Conservation (phyloP, 2,797 vertebrate species). For the Nannoperca australis region DNA sequence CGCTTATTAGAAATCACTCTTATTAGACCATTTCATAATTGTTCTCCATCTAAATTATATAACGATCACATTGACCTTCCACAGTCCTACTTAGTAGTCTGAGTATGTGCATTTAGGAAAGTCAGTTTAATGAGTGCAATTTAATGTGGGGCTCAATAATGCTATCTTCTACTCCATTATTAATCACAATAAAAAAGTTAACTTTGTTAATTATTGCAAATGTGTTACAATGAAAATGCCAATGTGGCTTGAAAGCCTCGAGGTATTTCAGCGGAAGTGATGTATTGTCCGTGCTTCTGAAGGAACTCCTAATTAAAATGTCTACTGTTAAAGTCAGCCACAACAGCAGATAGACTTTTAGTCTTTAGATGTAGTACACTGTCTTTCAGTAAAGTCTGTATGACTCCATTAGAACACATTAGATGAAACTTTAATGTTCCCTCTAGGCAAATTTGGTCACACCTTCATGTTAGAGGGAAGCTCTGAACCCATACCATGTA, state of each 20-base stretch:
- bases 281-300: conserved; percentile 48
- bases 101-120: conserved; percentile 63
- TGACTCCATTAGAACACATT: conserved; percentile 68
- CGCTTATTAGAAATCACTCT: conserved; percentile 65
- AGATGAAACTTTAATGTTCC: conserved; percentile 75
- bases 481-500: conserved; percentile 42
- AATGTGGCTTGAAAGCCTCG: conserved; percentile 56
- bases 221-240: conserved; percentile 75
- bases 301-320: conserved; percentile 45
- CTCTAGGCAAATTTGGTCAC: conserved; percentile 63
- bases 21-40: conserved; percentile 73
- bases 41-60: conserved; percentile 72
- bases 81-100: conserved; percentile 60
- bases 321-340: conserved; percentile 39
- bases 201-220: conserved; percentile 80
- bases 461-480: conserved; percentile 53
- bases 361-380: conserved; percentile 32
- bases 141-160: conserved; percentile 75
- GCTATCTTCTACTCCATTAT: conserved; percentile 72
- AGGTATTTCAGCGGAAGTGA: conserved; percentile 57
- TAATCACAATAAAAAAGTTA: conserved; percentile 80
- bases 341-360: conserved; percentile 50
- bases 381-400: conserved; percentile 53
- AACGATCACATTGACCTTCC: conserved; percentile 79
- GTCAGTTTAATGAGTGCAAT: conserved; percentile 74